Evolutionary conservation across 2,113 vertebrate species (phyloP).

Genomic region (Eidolon helvum): DNA sequence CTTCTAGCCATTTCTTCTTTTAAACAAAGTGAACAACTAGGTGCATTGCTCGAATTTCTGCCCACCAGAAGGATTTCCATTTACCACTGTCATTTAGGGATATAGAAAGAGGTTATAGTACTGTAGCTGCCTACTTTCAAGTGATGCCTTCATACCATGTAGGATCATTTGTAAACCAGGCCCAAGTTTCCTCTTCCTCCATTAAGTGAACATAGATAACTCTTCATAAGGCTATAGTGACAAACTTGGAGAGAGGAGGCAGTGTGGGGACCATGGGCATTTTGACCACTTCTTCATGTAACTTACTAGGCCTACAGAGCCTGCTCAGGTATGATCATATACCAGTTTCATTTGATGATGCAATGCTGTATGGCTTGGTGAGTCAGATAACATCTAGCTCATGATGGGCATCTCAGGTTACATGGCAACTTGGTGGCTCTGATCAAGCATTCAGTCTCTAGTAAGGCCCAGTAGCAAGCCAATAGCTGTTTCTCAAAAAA

Average conservation of each 20-base stretch:
- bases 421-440: no score
- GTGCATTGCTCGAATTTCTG: background rate
- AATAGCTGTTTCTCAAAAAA: background rate
- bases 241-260: background rate
- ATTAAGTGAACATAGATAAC: background rate
- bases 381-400: background rate
- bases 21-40: no score
- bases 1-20: background rate
- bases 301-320: background rate
- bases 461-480: background rate
- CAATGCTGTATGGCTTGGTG: accelerated
- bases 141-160: background rate
- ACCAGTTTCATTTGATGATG: background rate
- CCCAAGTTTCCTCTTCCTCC: background rate
- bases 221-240: background rate
- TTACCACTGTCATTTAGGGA: background rate
- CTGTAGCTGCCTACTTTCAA: background rate
- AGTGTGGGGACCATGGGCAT: background rate
- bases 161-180: background rate
- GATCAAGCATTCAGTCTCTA: background rate
- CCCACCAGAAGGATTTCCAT: background rate
- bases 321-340: background rate
- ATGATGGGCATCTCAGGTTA: background rate
- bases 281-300: background rate
- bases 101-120: background rate